Evolutionary conservation across 2,888 invertebrate genomes (phyloP), one percentile per base, ranked within the genome.

Genomic region (Malthinus seriepunctatus): DNA sequence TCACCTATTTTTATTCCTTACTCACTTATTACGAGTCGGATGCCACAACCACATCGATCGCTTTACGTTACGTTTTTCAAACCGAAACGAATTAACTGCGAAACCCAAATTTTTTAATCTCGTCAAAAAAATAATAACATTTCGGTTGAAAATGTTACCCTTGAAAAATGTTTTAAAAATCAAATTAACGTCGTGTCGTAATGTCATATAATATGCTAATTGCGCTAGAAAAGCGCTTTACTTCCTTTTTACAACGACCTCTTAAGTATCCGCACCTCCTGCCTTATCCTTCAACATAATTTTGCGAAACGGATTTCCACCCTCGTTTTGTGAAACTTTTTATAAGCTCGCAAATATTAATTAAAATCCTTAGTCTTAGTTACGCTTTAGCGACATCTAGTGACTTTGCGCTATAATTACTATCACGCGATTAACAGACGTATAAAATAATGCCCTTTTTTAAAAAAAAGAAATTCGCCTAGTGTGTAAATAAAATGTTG

Each of bases 401-500:
- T 60, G 63, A 60, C 64, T 60, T 65, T 62, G 67, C 64, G 65
- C n/a, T n/a, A 69, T 69, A 70, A 71, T 71, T 69, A 69, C 71
- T 63, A 67, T 67, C 71, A 69, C 69, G 70, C 70, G 69, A 69
- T 67, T 65, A 65, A 63, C 63, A 23, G 23, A 5, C 23, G 23
- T 23, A 23, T 23, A 23, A 5, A n/a, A n/a, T n/a, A n/a, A n/a
- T n/a, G n/a, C n/a, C n/a, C n/a, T n/a, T n/a, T n/a, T n/a, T n/a
- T n/a, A n/a, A n/a, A n/a, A n/a, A 63, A 65, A 67, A 65, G 67
- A 67, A 65, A 65, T 66, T 64, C 66, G 68, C 65, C 67, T 79
- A 80, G 79, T 80, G 78, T 78, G 78, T 79, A 78, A 79, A 79
- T 79, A 14, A 34, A 33, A 51, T 11, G 42, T 14, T 12, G 53